Conservation (phyloP, 1,140 invertebrate species). For the Pseudachorutes palmiensis region DNA sequence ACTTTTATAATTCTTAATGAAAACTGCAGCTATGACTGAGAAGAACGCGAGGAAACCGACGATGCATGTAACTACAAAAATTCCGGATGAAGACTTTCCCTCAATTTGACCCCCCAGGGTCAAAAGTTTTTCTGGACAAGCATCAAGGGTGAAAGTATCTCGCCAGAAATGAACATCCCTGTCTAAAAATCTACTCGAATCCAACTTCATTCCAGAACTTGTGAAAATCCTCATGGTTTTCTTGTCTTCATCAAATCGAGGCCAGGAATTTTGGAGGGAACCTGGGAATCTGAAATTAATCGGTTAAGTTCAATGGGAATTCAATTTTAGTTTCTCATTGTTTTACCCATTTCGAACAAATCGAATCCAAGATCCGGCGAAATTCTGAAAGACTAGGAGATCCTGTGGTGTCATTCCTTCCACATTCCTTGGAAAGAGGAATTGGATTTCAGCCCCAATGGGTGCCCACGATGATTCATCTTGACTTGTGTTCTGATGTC, state of each 20-base stretch:
- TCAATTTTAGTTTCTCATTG: background rate
- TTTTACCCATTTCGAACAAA: constrained; percentile 8
- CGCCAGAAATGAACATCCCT: constrained; percentile 12
- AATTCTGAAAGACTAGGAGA: background rate
- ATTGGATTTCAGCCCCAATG: background rate
- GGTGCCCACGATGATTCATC: background rate
- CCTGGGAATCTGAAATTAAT: constrained; percentile 3
- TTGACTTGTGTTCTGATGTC: background rate
- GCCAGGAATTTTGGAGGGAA: background rate
- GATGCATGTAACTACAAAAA: too few species aligned
- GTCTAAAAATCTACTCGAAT: background rate
- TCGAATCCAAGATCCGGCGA: background rate
- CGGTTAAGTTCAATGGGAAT: background rate
- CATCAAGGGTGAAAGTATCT: too few species aligned
- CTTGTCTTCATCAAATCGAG: constrained; percentile 1
- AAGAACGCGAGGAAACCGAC: too few species aligned
- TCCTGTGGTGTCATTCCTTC: background rate
- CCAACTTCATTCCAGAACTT: constrained; percentile 1
- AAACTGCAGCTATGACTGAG: too few species aligned
- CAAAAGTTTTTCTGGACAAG: too few species aligned
- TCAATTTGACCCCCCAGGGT: too few species aligned
- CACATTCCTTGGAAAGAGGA: constrained; percentile 3
- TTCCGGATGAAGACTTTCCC: too few species aligned
- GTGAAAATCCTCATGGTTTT: background rate
- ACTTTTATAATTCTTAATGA: too few species aligned